Evolutionary conservation across 2,113 vertebrate species (phyloP).

Genomic region (Acinonyx jubatus): DNA sequence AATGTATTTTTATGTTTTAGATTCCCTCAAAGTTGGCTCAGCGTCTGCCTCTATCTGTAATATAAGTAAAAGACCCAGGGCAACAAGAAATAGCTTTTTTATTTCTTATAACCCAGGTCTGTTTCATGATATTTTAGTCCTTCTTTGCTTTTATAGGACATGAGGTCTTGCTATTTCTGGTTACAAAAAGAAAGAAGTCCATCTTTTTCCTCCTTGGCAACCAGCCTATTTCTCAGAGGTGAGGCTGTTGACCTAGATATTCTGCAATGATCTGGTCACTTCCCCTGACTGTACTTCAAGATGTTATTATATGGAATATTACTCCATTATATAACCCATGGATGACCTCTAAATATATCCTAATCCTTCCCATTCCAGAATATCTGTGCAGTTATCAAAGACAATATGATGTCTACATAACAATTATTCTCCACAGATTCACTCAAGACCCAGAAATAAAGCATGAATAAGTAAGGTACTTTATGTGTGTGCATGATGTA

Average conservation of each 20-base stretch:
- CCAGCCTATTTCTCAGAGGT: neutral
- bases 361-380: neutral
- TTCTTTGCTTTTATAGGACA: neutral
- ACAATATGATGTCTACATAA: neutral
- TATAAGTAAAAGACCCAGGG: neutral
- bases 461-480: neutral
- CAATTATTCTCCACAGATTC: neutral
- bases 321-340: neutral
- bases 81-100: neutral
- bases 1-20: neutral
- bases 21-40: neutral
- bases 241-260: neutral
- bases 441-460: neutral
- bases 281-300: neutral
- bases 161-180: neutral
- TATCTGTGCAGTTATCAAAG: neutral
- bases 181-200: neutral
- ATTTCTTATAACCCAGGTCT: neutral
- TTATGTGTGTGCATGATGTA: neutral
- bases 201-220: neutral
- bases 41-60: neutral
- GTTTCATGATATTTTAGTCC: constrained; percentile 21
- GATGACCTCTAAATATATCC: neutral
- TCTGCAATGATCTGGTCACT: neutral
- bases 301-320: neutral